Percentiles rank a stretch among this genome's conserved stretches.
phyloP scores from a whole-genome alignment of 1,140 invertebrate species.

The Aphelenchoides avenae region DNA sequence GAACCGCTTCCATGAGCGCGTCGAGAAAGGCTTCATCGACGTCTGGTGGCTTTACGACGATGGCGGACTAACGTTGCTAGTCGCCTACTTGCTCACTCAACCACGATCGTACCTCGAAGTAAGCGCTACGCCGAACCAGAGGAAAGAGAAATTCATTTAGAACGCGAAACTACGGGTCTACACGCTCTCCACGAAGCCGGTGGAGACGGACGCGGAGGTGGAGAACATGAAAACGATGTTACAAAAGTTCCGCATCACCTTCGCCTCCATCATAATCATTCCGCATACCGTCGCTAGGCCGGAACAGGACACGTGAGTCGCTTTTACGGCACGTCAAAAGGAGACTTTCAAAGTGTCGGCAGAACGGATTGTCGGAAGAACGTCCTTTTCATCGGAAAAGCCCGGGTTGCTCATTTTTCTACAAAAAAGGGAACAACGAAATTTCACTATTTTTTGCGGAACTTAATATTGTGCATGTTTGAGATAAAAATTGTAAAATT shows the following conservation, averaged over 20 bases:
- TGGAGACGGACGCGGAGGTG: slow-evolving; percentile 79
- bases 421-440: too few species aligned
- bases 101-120: slow-evolving; percentile 56
- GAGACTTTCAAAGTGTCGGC: too few species aligned
- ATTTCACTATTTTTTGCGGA: too few species aligned
- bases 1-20: too few species aligned
- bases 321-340: background rate
- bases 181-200: slow-evolving; percentile 82
- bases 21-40: too few species aligned
- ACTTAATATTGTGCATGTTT: too few species aligned
- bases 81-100: slow-evolving; percentile 81
- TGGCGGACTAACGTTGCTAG: slow-evolving; percentile 72
- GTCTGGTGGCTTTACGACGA: slow-evolving; percentile 97
- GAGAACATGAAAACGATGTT: slow-evolving; percentile 89
- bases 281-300: slow-evolving; percentile 69
- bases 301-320: slow-evolving; percentile 61
- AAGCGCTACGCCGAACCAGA: too few species aligned
- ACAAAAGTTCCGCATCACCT: slow-evolving; percentile 91
- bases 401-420: too few species aligned
- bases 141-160: too few species aligned
- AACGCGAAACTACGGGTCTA: slow-evolving; percentile 83
- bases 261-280: slow-evolving; percentile 81
- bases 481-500: background rate
- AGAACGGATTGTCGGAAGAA: too few species aligned
- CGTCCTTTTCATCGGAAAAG: too few species aligned